Evolutionary conservation across 2,888 invertebrate species (phyloP), one percentile per base, ranked within the genome.

Genomic region (Patella pellucida): DNA sequence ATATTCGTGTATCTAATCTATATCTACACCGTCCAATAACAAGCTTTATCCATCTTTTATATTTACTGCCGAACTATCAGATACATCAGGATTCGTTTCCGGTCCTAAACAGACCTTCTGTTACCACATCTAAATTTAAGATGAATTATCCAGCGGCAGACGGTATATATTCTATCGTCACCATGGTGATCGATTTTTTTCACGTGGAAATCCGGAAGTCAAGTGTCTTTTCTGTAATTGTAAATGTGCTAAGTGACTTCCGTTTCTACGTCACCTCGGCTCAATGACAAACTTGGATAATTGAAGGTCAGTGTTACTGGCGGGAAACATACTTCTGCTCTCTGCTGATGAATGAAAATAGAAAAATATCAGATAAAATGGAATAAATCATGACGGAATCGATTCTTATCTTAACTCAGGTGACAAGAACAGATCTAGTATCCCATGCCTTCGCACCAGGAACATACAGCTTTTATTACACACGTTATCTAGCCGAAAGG

Each of bases 1-100:
- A 41, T 41, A 41, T 41, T 41, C 41, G 9, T 41, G 41, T 41
- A 41, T 41, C 41, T 41, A 41, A 41, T 41, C 41, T 9, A 41
- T 9, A 41, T 41, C 41, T 41, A 41, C 41, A 9, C 41, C 41
- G 1, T 41, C 41, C 41, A 41, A 41, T 23, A 23, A 62, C 62
- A 62, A 11, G 62, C 62, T 62, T 62, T 62, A 19, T 19, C 62
- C 62, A 62, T 62, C 23, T 62, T 62, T 11, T 9, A 62, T 62
- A 19, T 62, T 62, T 62, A 62, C 62, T 62, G 62, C 62, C 19
- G 62, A 23, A 62, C 62, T 62, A 23, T 62, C 23, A 19, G 23
- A 23, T 62, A 62, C 62, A 62, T 62, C 23, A 62, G 62, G 62
- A 23, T 62, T 23, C 62, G 23, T 62, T 62, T 62, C 62, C 62